These are phyloP conservation scores for Heteronetta atricapilla DNA, from an alignment of 2,113 vertebrate species.

Conservation along the genomic window DNA sequence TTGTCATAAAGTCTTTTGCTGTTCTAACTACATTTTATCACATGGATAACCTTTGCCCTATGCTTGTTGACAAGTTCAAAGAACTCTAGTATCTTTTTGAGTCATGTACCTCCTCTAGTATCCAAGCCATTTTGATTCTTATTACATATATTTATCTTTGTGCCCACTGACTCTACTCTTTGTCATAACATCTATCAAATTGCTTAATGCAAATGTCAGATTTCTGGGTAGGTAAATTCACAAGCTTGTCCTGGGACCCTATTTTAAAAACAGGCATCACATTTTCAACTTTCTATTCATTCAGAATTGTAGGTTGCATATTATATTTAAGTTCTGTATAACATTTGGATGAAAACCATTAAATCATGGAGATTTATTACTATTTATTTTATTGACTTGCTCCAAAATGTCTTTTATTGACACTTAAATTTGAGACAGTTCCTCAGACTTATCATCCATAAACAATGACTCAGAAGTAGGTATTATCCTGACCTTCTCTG, in stretches of 20 bases:
- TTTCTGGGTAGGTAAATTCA: neutral
- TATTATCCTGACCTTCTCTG: neutral
- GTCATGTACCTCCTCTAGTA: neutral
- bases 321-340: neutral
- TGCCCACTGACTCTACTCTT: neutral
- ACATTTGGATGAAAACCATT: neutral
- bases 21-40: neutral
- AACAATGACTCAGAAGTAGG: neutral
- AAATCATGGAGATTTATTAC: neutral
- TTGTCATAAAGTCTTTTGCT: neutral
- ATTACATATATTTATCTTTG: neutral
- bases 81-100: neutral
- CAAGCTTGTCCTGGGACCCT: neutral
- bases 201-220: neutral
- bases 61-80: neutral
- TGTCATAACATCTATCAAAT: neutral
- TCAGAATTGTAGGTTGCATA: neutral
- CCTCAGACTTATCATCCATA: neutral
- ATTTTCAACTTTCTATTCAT: neutral
- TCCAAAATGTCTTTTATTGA: neutral
- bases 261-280: neutral
- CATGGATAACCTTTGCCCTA: neutral
- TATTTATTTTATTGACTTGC: conserved; percentile 8
- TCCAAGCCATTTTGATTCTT: neutral
- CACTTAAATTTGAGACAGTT: neutral